These are phyloP conservation scores for Atlantisia rogersi DNA, from an alignment of 2,113 vertebrate species.

Conservation along the genomic window DNA sequence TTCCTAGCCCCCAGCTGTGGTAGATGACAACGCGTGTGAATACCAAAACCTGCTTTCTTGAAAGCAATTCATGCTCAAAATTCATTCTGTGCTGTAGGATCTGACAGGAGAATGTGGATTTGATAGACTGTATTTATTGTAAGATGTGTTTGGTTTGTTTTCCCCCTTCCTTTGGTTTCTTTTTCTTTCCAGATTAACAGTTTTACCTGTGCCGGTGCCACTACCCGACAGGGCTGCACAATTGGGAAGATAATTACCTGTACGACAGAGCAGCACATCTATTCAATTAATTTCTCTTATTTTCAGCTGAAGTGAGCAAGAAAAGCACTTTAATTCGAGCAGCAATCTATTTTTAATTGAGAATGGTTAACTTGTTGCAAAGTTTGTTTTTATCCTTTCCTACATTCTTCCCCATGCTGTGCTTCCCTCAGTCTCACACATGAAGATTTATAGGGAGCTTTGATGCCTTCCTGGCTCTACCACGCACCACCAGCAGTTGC, in stretches of 20 bases:
- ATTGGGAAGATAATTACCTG: not conserved
- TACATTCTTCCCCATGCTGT: not conserved
- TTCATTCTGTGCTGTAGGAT: not conserved
- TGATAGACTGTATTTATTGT: not conserved
- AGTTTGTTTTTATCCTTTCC: not conserved
- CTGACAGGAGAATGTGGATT: not conserved
- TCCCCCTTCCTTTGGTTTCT: not conserved
- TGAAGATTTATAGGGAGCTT: not conserved
- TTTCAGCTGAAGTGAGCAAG: not conserved
- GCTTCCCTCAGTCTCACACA: not conserved
- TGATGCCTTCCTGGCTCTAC: not conserved
- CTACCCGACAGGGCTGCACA: not conserved
- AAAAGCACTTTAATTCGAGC: not conserved
- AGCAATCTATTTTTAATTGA: conserved; percentile 18
- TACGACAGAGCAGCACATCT: not conserved
- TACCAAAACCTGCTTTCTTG: not conserved
- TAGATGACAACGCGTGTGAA: not conserved
- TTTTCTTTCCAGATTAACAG: not conserved
- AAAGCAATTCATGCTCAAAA: not conserved
- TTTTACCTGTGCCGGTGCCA: not conserved
- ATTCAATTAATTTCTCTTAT: not conserved
- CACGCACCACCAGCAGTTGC: not conserved
- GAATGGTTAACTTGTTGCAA: not conserved
- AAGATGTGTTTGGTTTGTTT: not conserved
- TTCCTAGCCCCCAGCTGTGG: not conserved